Conservation (phyloP, 2,888 invertebrate genomes). For the Morpho deidamia region DNA sequence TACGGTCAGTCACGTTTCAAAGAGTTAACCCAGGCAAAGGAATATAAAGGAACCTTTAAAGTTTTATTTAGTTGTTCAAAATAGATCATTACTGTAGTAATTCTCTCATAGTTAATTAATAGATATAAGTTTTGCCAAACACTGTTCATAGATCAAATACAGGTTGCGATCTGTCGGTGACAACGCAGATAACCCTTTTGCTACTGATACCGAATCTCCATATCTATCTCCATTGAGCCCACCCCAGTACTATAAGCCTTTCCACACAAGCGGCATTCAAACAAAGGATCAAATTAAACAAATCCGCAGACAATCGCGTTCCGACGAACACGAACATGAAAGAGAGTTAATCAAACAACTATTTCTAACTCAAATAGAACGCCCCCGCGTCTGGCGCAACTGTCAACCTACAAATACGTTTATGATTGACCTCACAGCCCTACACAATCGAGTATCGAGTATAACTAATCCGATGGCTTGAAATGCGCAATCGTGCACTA, state of each 20-base stretch:
- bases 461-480: conserved; percentile 52
- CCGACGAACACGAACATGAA: conserved; percentile 64
- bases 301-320: conserved; percentile 70
- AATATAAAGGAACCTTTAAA: no score
- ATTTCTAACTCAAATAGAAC: conserved; percentile 50
- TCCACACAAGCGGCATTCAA: conserved; percentile 67
- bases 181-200: conserved; percentile 56
- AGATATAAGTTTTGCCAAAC: no score
- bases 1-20: no score
- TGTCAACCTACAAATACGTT: conserved; percentile 58
- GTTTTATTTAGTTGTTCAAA: no score
- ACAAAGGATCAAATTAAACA: conserved; percentile 76
- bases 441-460: conserved; percentile 24
- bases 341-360: conserved; percentile 76
- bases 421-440: conserved; percentile 58
- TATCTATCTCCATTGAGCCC: conserved; percentile 45
- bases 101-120: no score
- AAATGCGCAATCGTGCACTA: conserved; percentile 61
- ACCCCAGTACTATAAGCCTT: conserved; percentile 52
- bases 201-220: conserved; percentile 53
- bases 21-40: no score
- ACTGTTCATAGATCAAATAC: conserved; percentile 37
- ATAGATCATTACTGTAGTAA: no score
- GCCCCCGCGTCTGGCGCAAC: conserved; percentile 53
- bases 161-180: conserved; percentile 56